A percentile compares a stretch with the other conserved stretches of the same genome.
phyloP scores from a whole-genome alignment of 2,113 vertebrate species.

The Marmota monax region DNA sequence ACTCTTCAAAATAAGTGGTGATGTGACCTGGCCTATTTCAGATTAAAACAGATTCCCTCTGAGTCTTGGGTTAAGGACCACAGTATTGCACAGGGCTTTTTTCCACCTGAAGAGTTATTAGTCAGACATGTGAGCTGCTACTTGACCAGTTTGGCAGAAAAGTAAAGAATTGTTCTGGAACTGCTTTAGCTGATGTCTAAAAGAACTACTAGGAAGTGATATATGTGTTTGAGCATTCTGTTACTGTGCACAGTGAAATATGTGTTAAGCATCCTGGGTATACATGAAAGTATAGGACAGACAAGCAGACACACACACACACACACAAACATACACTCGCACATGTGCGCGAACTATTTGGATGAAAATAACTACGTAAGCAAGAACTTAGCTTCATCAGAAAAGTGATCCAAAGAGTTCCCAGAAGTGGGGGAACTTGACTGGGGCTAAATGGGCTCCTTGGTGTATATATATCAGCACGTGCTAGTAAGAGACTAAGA shows the following conservation, averaged over 20 bases:
- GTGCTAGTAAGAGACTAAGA: too few relatives aligned
- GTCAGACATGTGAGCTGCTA: constrained; percentile 39
- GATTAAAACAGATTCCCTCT: constrained; percentile 60
- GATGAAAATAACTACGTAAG: not conserved
- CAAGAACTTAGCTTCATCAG: not conserved
- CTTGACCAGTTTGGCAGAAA: not conserved
- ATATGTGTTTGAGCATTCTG: constrained; percentile 5
- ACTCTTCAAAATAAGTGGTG: constrained; percentile 55
- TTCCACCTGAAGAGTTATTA: constrained; percentile 57
- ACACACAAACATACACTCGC: not conserved
- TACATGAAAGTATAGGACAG: not conserved
- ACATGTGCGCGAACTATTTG: not conserved
- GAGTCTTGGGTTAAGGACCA: constrained; percentile 53
- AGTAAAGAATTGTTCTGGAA: constrained; percentile 27
- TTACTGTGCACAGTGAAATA: not conserved
- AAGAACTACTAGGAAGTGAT: not conserved
- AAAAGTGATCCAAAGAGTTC: too few relatives aligned
- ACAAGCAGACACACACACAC: not conserved
- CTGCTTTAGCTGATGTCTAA: constrained; percentile 62
- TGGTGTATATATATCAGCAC: too few relatives aligned
- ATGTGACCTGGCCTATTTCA: constrained; percentile 70
- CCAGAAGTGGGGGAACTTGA: too few relatives aligned
- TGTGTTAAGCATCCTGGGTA: not conserved
- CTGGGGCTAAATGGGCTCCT: too few relatives aligned
- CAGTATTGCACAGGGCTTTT: not conserved